Conservation (phyloP, 2,888 invertebrate genomes). For the Globia sparganii region DNA sequence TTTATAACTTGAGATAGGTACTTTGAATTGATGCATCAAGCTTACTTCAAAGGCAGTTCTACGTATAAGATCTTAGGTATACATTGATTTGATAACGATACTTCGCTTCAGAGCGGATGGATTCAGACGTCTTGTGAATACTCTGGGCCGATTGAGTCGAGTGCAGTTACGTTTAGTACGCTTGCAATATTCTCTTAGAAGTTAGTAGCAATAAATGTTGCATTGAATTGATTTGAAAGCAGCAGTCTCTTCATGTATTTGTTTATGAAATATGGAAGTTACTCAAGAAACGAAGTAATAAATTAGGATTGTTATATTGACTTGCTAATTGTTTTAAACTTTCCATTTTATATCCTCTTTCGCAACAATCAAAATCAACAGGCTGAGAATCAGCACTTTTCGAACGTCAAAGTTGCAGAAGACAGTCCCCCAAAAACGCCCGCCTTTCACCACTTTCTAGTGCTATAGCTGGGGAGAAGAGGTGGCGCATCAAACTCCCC, state of each 20-base stretch:
- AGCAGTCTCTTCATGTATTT: constrained; percentile 1
- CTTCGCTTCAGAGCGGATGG: constrained; percentile 21
- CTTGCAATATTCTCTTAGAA: constrained; percentile 35
- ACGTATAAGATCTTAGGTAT: constrained; percentile 42
- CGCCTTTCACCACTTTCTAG: neutral
- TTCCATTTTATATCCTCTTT: constrained; percentile 4
- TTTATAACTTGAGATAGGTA: constrained; percentile 10
- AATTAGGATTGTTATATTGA: constrained; percentile 15
- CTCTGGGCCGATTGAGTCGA: constrained; percentile 17
- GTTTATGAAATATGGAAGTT: constrained; percentile 6
- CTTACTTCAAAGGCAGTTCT: constrained; percentile 30
- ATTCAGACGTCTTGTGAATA: constrained; percentile 28
- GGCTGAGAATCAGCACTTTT: neutral
- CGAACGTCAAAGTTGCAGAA: neutral
- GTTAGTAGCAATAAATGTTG: constrained; percentile 11
- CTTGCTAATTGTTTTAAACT: constrained; percentile 38
- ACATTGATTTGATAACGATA: constrained; percentile 51
- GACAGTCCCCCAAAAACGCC: neutral
- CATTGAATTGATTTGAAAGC: constrained; percentile 1
- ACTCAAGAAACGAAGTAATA: constrained; percentile 4
- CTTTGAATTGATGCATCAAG: constrained; percentile 32
- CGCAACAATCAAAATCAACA: neutral
- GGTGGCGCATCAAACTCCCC: neutral
- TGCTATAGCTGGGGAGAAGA: neutral
- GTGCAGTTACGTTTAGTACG: constrained; percentile 10